Evolutionary conservation across 2,113 vertebrate genomes (phyloP), one percentile per base, ranked within the genome.

Genomic region (Phoenicopterus ruber): DNA sequence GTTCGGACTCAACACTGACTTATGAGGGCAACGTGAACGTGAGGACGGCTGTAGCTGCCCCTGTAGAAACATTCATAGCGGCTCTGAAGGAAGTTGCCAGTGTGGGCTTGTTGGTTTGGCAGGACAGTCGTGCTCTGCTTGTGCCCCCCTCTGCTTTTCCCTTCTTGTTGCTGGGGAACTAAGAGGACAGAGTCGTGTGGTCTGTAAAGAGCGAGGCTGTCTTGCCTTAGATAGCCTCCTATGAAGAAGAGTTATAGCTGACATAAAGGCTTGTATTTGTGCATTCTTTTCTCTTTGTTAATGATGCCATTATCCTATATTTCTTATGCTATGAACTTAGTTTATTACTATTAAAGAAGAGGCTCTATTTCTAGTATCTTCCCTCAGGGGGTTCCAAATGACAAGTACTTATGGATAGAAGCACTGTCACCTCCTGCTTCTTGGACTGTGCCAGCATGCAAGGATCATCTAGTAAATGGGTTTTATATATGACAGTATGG

Each of bases 1-100:
- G 7, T 36, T 81, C 82, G 55, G 26, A 32, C 42, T 52, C 73
- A 67, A 47, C 26, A 34, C 26, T 54, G 42, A 29, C 36, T 74
- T 31, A 32, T 3, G 49, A 61, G 12, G 36, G 8, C 63, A 54
- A 8, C 0, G 3, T 36, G 54, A 40, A 31, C 1, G 1, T 71
- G 63, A 36, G 28, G 11, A 17, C 1, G 8, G 40, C 13, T 40
- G 42, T 55, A 70, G 57, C 46, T 84, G 42, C 46, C 28, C 54
- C 17, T 38, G 8, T 20, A 54, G 67, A 52, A 84, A 86, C 3
- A 14, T 21, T 40, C 28, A n/a, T 6, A 81, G 54, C 0, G 42
- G 6, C 50, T 71, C 77, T 54, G 32, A 57, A 79, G 46, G 22
- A 82, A 58, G 38, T 46, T 73, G 59, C 83, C 63, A 26, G 7